phyloP scores from a whole-genome alignment of 2,113 vertebrate genomes.

The Syngnathus typhle region DNA sequence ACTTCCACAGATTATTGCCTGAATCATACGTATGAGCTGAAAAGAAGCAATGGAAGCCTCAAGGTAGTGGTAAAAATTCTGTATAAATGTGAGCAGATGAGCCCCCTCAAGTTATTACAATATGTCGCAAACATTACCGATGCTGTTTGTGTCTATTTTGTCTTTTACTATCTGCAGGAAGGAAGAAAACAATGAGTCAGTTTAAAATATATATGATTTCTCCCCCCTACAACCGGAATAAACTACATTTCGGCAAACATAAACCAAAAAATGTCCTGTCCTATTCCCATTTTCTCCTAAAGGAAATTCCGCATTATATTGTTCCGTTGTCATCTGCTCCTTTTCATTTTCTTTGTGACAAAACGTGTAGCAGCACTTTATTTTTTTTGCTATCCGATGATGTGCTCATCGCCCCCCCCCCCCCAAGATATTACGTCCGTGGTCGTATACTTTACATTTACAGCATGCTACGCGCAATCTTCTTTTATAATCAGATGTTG shows the following conservation, averaged over 20 bases:
- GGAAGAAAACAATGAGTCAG: background rate
- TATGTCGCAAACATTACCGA: background rate
- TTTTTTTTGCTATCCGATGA: background rate
- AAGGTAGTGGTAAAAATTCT: background rate
- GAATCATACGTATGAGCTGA: background rate
- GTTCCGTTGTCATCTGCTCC: too few species aligned
- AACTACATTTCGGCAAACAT: background rate
- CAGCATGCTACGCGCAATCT: background rate
- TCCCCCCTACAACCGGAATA: background rate
- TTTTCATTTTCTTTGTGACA: background rate
- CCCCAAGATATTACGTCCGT: background rate
- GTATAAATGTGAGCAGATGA: constrained; percentile 1
- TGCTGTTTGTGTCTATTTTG: background rate
- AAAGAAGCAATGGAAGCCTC: background rate
- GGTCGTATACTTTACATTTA: background rate
- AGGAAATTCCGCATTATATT: background rate
- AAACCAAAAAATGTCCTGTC: background rate
- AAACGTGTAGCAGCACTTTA: background rate
- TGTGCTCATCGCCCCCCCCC: too few species aligned
- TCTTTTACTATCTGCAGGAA: background rate
- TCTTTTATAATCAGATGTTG: background rate
- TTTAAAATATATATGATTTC: background rate
- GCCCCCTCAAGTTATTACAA: constrained; percentile 2
- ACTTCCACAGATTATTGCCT: background rate
- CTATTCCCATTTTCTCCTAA: background rate